Base-by-base conservation (phyloP, 2,113 vertebrate species). In the Oryzias melastigma region DNA sequence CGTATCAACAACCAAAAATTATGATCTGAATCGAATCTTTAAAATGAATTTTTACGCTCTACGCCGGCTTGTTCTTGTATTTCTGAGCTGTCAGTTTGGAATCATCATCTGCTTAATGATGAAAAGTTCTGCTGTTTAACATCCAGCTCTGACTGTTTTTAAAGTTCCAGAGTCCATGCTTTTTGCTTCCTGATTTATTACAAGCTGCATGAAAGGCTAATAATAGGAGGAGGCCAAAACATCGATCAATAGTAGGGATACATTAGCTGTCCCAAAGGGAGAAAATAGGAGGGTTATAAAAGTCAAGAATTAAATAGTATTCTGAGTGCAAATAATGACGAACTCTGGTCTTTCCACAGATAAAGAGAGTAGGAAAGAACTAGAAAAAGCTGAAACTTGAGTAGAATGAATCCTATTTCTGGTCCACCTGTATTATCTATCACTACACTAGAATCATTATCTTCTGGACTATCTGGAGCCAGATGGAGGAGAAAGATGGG, bases 171-270 rank as follows among this genome's bases (percentile, higher is more conserved):
- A 63, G 58, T 19, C 40, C 29, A 64, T 12, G 49, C 46, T 80
- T 75, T 73, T 71, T 65, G 49, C 69, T 71, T 77, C 56, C 65
- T 65, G 53, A 74, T 75, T 40, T 65, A 77, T 75, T 72, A 63
- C 63, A 58, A 29, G 50, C 70, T 74, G 48, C 52, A 75, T 62
- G 51, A 51, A 50, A 79, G 68, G 72, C 77, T 87, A 83, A 85
- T 88, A 84, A 89, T 72, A 83, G 84, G 76, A 86, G 78, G 51
- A 58, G 83, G 65, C 59, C 48, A 86, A 52, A 53, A 83, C 78
- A 77, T 48, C 5, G 88, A 89, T 90, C 88, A 82, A 91, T 91
- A 84, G 67, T 35, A 62, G 58, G 58, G 79, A 87, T 88, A 84
- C 81, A 88, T 86, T 83, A 91, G 83, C 78, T 62, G 58, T 29